Percentiles rank a stretch among this genome's conserved stretches.
Conservation (phyloP, 2,797 vertebrate species). For the Oceanodroma leucorhoa region DNA sequence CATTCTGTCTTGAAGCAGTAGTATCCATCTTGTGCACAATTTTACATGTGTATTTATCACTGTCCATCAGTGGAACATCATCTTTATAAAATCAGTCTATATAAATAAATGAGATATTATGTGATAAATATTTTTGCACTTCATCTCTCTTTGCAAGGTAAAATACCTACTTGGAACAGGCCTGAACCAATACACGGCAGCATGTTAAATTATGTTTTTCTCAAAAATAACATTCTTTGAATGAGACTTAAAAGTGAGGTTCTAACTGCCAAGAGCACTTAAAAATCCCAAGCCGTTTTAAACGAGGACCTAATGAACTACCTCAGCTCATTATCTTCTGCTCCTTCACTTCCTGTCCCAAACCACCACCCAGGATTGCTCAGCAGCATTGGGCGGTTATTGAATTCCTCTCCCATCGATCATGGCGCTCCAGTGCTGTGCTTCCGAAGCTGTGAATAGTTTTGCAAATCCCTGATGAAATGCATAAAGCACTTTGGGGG, state of each 20-base stretch:
- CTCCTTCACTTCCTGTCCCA: neutral
- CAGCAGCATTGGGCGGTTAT: neutral
- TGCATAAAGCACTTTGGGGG: slow-evolving; percentile 26
- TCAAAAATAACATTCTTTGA: neutral
- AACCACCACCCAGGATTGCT: neutral
- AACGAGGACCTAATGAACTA: neutral
- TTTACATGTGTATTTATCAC: neutral
- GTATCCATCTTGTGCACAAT: neutral
- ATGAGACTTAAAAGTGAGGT: neutral
- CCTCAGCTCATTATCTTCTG: neutral
- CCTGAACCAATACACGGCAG: neutral
- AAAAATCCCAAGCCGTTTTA: neutral
- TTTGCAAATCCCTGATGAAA: slow-evolving; percentile 57
- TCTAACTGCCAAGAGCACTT: neutral
- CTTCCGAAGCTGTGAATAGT: slow-evolving; percentile 19
- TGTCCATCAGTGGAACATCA: neutral
- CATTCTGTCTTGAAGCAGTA: neutral
- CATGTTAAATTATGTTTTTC: neutral
- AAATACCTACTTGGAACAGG: neutral
- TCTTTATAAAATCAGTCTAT: neutral
- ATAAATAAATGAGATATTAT: neutral
- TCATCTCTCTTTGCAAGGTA: neutral
- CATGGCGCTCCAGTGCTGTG: neutral
- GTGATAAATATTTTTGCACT: neutral
- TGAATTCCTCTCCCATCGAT: slow-evolving; percentile 36